Base-by-base conservation (phyloP, 2,113 vertebrate genomes). In the Bufo bufo region DNA sequence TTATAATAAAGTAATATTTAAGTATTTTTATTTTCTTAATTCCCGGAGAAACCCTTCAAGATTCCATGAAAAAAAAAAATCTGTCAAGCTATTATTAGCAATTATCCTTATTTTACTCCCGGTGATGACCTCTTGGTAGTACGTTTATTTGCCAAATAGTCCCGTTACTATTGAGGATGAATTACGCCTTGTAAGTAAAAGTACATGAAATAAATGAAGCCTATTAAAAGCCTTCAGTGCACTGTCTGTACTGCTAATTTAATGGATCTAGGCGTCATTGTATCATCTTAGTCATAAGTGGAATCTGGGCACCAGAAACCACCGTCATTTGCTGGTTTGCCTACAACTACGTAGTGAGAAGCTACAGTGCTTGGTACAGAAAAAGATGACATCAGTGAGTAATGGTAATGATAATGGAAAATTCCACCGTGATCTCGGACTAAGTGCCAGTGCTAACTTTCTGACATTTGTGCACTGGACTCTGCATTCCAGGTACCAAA, bases 111-210 rank as follows among this genome's bases (percentile, higher is more conserved):
- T 58, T 81, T 81, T 59, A 81, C 14, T 80, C 3, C 8, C 11
- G 6, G 3, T 52, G 61, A 66, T 69, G 61, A 50, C 59, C 61
- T 50, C 17, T 66, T 33, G 33, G 33, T 33, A 49, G 49, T 69
- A 45, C 50, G 45, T 65, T 69, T 69, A 47, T 50, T 52, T 52
- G 52, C 47, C 20, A 66, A 83, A 52, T 19, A 52, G 45, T 69
- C 47, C 81, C 3, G 56, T 81, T 81, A 59, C 54, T 59, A 59
- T 69, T n/a, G 13, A 69, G 33, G 3, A 80, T 80, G 54, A 80
- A 80, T 79, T 58, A 80, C n/a, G 4, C 43, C 45, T 66, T 83
- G 81, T 66, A 66, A 83, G 56, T 43, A 43, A 59, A 61, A 45
- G 54, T 49, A 19, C 45, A 17, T 20, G 45, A 65, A 82, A 65